phyloP scores from a whole-genome alignment of 2,797 vertebrate genomes.

The Myotis pilosus region DNA sequence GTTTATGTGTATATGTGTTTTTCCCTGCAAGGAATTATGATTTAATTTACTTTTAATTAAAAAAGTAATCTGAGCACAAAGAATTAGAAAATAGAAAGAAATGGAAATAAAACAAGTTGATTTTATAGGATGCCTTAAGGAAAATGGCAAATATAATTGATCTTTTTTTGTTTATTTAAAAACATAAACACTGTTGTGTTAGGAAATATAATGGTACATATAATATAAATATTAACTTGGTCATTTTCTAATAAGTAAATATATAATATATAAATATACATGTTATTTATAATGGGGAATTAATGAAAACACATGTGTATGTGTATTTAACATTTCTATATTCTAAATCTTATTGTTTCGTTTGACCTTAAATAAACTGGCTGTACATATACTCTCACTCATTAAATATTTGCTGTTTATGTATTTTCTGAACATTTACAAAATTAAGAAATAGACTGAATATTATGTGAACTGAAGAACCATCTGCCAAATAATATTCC shows the following conservation, averaged over 20 bases:
- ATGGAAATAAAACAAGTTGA: slow-evolving; percentile 65
- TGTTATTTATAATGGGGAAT: neutral
- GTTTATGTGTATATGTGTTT: slow-evolving; percentile 51
- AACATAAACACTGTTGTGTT: neutral
- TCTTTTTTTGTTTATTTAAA: slow-evolving; percentile 35
- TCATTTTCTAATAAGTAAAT: neutral
- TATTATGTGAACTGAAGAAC: neutral
- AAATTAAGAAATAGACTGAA: neutral
- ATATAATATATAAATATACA: neutral
- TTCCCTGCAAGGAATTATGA: slow-evolving; percentile 72
- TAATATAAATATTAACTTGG: neutral
- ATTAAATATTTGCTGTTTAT: neutral
- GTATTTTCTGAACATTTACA: neutral
- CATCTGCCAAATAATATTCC: neutral
- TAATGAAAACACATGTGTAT: neutral
- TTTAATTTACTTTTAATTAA: slow-evolving; percentile 78
- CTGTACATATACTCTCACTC: neutral
- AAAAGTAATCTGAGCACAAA: slow-evolving; percentile 71
- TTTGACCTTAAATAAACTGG: neutral
- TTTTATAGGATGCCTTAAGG: neutral
- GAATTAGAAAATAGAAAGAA: slow-evolving; percentile 59
- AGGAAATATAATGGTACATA: neutral
- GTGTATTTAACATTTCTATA: neutral
- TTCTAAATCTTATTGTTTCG: neutral
- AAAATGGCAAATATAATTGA: neutral